phyloP scores from a whole-genome alignment of 1,140 invertebrate genomes.

The Pseudomyrmex dendroicus region DNA sequence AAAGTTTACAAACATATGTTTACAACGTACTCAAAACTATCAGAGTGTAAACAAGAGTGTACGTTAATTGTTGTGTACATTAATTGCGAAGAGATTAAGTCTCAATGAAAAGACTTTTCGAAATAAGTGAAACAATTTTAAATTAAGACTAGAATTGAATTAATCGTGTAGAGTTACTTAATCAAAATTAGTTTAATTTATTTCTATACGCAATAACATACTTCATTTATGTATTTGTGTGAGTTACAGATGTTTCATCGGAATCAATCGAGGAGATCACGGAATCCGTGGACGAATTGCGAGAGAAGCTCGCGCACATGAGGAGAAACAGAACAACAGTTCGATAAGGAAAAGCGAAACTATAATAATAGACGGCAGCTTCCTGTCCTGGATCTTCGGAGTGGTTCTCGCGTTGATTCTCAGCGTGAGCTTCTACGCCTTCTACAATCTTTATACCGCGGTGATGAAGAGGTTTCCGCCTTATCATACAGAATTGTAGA shows the following conservation, averaged over 20 bases:
- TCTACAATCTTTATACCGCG: slow-evolving; percentile 92
- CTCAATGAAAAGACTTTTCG: no score
- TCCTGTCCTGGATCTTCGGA: slow-evolving; percentile 92
- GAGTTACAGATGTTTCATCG: slow-evolving; percentile 70
- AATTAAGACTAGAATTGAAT: background rate
- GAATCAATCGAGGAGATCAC: slow-evolving; percentile 86
- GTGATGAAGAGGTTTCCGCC: slow-evolving; percentile 92
- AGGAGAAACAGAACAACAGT: slow-evolving; percentile 83
- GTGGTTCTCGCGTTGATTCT: slow-evolving; percentile 91
- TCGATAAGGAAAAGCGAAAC: slow-evolving; percentile 81
- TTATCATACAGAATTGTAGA: slow-evolving; percentile 90
- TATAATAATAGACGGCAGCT: slow-evolving; percentile 91
- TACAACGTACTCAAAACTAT: no score
- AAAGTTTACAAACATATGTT: no score
- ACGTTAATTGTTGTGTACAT: background rate
- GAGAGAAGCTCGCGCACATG: slow-evolving; percentile 91
- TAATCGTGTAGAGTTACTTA: background rate
- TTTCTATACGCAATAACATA: background rate
- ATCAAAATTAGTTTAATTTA: background rate
- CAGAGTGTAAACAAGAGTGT: no score
- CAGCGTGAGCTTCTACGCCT: slow-evolving; percentile 92
- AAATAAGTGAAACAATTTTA: no score
- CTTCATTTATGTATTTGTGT: background rate
- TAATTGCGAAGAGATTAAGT: no score
- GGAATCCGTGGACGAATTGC: slow-evolving; percentile 92